Percentiles rank a stretch among this genome's conserved stretches.
phyloP scores from a whole-genome alignment of 2,888 invertebrate species.

The Eristalis arbustorum region DNA sequence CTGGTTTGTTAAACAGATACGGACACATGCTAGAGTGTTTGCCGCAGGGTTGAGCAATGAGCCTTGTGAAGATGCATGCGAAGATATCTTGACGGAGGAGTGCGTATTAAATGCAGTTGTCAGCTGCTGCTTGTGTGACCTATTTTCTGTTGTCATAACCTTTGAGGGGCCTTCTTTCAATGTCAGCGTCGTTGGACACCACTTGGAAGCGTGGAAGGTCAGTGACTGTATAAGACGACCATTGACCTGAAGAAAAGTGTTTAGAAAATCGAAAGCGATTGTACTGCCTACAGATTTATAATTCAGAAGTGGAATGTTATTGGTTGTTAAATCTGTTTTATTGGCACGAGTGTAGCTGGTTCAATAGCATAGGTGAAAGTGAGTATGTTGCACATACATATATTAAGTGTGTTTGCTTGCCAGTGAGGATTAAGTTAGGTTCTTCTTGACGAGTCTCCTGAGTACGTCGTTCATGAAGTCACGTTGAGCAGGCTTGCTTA shows the following conservation, averaged over 20 bases:
- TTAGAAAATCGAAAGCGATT: not conserved
- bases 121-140: not conserved
- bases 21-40: not conserved
- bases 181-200: not conserved
- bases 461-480: too few relatives aligned
- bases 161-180: not conserved
- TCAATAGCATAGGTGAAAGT: not conserved
- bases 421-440: too few relatives aligned
- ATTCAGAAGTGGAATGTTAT: not conserved
- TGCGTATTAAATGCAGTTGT: not conserved
- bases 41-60: conserved; percentile 22
- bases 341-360: not conserved
- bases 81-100: not conserved
- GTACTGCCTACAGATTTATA: not conserved
- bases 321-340: not conserved
- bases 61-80: conserved; percentile 9
- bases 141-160: conserved; percentile 5
- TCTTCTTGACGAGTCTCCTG: too few relatives aligned
- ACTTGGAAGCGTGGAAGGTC: not conserved
- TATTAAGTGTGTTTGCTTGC: not conserved
- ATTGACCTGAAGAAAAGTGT: not conserved
- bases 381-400: not conserved
- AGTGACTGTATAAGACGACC: not conserved
- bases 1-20: conserved; percentile 23
- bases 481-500: too few relatives aligned